Base-by-base conservation (phyloP, 2,797 vertebrate genomes). In the Cyprinodon diabolis region DNA sequence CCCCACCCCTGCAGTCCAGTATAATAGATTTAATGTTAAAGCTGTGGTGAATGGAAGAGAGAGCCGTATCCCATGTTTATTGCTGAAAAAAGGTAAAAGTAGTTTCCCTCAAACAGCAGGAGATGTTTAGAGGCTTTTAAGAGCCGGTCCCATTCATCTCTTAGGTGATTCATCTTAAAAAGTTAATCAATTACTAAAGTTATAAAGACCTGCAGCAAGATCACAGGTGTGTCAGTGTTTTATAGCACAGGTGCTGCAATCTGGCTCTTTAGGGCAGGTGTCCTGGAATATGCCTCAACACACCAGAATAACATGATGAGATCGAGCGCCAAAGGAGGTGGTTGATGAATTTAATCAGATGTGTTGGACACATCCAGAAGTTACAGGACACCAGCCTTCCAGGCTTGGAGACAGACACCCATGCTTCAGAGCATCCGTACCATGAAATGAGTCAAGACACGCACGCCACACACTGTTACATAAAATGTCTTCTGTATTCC, bases 401-500 rank as follows among this genome's bases (percentile, higher is more conserved):
- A 21, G 35, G 35, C 12, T 9, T 21, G 11, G 21, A 54, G 21
- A 3, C 10, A 54, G 21, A 54, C 52, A n/a, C 21, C 52, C 52
- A 1, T 0, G 60, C 60, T 43, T 13, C 0, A 14, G 4, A 23
- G 12, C 43, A 23, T 40, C 21, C 10, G 13, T 40, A 47, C 62
- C 60, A 3, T 30, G 55, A 65, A 43, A 55, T 51, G 15, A 79
- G 67, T 75, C 74, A 54, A 91, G 71, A 89, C 69, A 82, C 91
- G 86, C 91, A 94, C 91, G 87, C 69, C 81, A 94, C 88, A 78
- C 92, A 88, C 47, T n/a, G 72, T 95, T 95, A 96, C 89, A 93
- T 90, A 93, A 96, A 96, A 95, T 91, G 91, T 72, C 68, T 92
- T 92, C 86, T 97, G 96, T 97, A 98, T 97, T 97, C 95, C 97